A percentile compares a stretch with the other conserved stretches of the same genome.
phyloP scores from a whole-genome alignment of 2,888 invertebrate genomes.

The Torymus auratus region DNA sequence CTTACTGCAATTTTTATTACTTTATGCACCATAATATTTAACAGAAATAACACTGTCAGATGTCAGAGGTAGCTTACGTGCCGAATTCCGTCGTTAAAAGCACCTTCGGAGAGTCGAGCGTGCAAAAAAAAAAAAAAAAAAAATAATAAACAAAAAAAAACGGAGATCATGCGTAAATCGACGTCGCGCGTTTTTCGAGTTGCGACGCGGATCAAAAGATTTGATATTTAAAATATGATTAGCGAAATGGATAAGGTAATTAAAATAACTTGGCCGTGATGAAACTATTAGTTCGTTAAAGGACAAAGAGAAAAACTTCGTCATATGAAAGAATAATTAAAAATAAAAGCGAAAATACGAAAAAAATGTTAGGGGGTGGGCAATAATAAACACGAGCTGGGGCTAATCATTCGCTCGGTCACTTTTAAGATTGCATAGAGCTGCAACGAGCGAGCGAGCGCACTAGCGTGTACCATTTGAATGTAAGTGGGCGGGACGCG shows the following conservation, averaged over 20 bases:
- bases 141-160: background rate
- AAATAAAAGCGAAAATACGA: conserved; percentile 1
- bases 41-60: no score
- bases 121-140: conserved; percentile 4
- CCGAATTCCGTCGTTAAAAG: no score
- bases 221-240: conserved; percentile 40
- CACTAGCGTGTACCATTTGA: background rate
- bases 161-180: background rate
- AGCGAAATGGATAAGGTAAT: conserved; percentile 4
- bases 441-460: background rate
- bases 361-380: background rate
- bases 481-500: no score
- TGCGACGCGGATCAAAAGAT: conserved; percentile 42
- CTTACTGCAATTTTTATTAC: conserved; percentile 22
- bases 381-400: background rate
- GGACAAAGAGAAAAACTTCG: background rate
- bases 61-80: no score
- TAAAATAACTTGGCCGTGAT: conserved; percentile 5
- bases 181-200: conserved; percentile 36
- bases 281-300: conserved; percentile 23
- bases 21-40: background rate
- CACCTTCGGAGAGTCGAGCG: conserved; percentile 29
- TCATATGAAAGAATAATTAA: conserved; percentile 3
- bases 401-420: conserved; percentile 24
- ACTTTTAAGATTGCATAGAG: conserved; percentile 5